Evolutionary conservation across 2,888 invertebrate species (phyloP).

Genomic region (Sinodicranocentrus sp.): DNA sequence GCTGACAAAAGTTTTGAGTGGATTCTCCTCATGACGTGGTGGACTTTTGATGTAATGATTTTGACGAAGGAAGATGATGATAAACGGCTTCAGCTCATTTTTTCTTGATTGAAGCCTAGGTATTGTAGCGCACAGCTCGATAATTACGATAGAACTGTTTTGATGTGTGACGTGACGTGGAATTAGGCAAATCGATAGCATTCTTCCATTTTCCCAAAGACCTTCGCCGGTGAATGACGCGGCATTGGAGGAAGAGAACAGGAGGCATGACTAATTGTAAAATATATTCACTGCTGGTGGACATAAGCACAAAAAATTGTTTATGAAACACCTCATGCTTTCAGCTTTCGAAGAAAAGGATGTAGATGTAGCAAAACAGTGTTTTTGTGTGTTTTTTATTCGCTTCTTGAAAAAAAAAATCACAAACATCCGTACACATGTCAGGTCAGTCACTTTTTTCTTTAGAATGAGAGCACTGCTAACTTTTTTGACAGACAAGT

Average conservation of each 20-base stretch:
- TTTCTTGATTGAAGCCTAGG: conserved; percentile 21
- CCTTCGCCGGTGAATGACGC: background rate
- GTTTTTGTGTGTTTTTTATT: background rate
- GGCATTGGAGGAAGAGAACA: conserved; percentile 3
- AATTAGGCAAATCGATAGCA: conserved; percentile 3
- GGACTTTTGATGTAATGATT: conserved; percentile 8
- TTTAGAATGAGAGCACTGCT: too few species aligned
- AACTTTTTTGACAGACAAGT: too few species aligned
- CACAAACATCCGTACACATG: background rate
- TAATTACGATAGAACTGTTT: background rate
- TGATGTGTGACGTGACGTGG: conserved; percentile 3
- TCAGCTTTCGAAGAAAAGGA: background rate
- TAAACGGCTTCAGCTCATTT: conserved; percentile 43
- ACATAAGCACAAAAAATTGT: conserved; percentile 19
- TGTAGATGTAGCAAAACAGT: background rate
- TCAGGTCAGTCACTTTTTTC: conserved; percentile 19
- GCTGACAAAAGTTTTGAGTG: background rate
- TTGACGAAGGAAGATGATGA: conserved; percentile 34
- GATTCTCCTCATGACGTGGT: background rate
- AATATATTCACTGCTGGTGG: conserved; percentile 46
- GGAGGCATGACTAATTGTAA: conserved; percentile 52
- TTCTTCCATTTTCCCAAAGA: too few species aligned
- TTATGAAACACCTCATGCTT: conserved; percentile 8
- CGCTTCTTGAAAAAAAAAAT: background rate
- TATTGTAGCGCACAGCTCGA: background rate